Percentiles rank a stretch among this genome's conserved stretches.
phyloP scores from a whole-genome alignment of 1,140 invertebrate genomes.

The Chrysoperla carnea region DNA sequence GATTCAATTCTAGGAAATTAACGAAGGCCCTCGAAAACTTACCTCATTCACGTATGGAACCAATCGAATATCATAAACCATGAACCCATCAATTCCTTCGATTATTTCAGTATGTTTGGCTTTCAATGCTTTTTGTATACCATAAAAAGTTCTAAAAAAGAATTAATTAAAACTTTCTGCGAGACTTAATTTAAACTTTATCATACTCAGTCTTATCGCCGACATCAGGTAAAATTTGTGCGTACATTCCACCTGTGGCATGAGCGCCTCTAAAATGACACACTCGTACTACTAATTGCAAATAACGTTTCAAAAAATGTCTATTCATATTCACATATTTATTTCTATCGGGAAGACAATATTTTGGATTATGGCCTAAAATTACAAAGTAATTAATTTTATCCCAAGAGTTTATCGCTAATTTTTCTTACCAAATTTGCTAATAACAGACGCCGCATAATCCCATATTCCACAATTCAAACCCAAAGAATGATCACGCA shows the following conservation, averaged over 20 bases:
- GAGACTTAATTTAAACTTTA: not conserved
- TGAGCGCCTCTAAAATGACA: constrained; percentile 41
- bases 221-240: constrained; percentile 26
- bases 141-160: constrained; percentile 17
- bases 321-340: constrained; percentile 46
- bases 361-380: constrained; percentile 32
- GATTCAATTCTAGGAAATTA: no score
- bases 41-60: constrained; percentile 39
- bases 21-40: constrained; percentile 11
- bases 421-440: constrained; percentile 35
- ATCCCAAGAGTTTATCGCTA: no score
- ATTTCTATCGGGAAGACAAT: constrained; percentile 46
- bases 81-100: constrained; percentile 47
- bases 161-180: constrained; percentile 1
- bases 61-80: constrained; percentile 45
- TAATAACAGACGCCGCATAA: constrained; percentile 52
- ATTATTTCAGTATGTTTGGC: constrained; percentile 37
- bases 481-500: constrained; percentile 47
- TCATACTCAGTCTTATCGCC: constrained; percentile 15
- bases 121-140: constrained; percentile 26
- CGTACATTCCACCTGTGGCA: constrained; percentile 55
- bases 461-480: constrained; percentile 64
- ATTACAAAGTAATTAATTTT: not conserved
- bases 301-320: constrained; percentile 42
- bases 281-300: constrained; percentile 37